Conservation (phyloP, 1,140 invertebrate genomes). For the Drosophila leontia region DNA sequence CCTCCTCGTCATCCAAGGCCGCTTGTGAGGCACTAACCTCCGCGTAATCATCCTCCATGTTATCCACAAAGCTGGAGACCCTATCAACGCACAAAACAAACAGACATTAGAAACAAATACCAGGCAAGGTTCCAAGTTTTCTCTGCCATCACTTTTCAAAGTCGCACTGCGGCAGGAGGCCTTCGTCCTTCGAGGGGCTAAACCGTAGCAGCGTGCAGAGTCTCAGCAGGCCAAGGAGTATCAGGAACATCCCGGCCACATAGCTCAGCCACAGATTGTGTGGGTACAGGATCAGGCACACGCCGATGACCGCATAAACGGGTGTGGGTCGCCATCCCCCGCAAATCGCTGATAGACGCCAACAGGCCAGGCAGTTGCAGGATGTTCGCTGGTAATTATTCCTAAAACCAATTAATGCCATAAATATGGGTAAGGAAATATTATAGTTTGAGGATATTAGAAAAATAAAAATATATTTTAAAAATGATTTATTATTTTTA, state of each 20-base stretch:
- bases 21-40: conserved; percentile 59
- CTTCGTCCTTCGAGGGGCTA: conserved; percentile 68
- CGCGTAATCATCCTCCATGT: conserved; percentile 70
- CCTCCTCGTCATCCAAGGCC: conserved; percentile 68
- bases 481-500: conserved; percentile 58
- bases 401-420: conserved; percentile 45
- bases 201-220: conserved; percentile 68
- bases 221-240: conserved; percentile 71
- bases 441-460: neutral
- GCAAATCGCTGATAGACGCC: conserved; percentile 54
- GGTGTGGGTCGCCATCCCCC: conserved; percentile 76
- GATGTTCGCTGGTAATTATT: conserved; percentile 62
- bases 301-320: conserved; percentile 71
- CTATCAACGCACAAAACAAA: conserved; percentile 55
- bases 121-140: conserved; percentile 21
- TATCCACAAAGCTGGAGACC: conserved; percentile 74
- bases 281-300: conserved; percentile 73
- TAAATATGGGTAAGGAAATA: conserved; percentile 5
- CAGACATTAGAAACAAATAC: conserved; percentile 37
- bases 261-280: conserved; percentile 84
- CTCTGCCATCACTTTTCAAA: conserved; percentile 71
- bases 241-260: conserved; percentile 76
- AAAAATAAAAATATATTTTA: neutral
- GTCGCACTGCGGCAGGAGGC: conserved; percentile 78
- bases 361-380: conserved; percentile 63